Evolutionary conservation across 2,113 vertebrate genomes (phyloP), one percentile per base, ranked within the genome.

Genomic region (Vireo altiloquus): DNA sequence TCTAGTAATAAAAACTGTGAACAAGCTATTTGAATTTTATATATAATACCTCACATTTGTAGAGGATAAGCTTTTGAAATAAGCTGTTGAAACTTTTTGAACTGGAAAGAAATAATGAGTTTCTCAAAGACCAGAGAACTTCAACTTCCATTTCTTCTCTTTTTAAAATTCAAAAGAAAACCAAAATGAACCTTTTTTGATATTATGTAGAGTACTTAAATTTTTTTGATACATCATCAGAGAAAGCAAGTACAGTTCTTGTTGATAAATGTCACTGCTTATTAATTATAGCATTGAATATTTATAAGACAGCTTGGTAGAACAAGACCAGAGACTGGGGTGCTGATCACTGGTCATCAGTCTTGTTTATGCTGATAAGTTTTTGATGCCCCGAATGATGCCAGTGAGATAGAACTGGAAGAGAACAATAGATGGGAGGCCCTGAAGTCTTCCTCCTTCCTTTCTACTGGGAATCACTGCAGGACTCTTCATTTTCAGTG

Each of bases 1-100:
- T 71, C 71, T 81, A 78, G 76, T 35, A 69, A 81, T 93, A 87
- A 90, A 90, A 96, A 63, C 54, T 81, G 39, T 64, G 72, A 92
- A 78, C 60, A 63, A 74, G 49, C 60, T 93, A 49, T 82, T 83
- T 94, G 72, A 89, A 89, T 92, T 90, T 87, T 94, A 93, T n/a
- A 85, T 95, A n/a, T 93, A 77, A 77, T 66, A 22, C 28, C 8
- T 93, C 75, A 39, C 56, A 68, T 89, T 87, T 70, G 19, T 56
- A 56, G 30, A 63, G 72, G 27, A 19, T 57, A 52, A 59, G 3
- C 44, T 91, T 89, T 94, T 87, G 2, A 92, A 91, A 81, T 71
- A 89, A 75, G 60, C 60, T 70, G 39, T 64, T 89, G 27, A 87
- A 92, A 83, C 19, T 28, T 90, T 63, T 77, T 61, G 19, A 50